Evolutionary conservation across 30 jellyfish, hydroid and myxozoan genomes (phyloP).

Genomic region (Turritopsis dohrnii): DNA sequence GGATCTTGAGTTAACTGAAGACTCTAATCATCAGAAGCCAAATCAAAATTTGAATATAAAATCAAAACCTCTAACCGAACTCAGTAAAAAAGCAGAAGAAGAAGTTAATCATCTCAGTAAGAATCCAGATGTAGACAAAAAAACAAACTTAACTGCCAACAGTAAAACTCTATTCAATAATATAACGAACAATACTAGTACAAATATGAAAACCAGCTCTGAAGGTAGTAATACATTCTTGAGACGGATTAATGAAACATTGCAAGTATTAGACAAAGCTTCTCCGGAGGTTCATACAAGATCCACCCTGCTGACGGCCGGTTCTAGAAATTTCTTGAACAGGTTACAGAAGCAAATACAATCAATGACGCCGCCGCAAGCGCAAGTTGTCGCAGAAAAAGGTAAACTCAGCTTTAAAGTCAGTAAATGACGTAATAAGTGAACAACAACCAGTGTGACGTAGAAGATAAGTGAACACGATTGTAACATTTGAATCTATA

Average conservation of each 20-base stretch:
- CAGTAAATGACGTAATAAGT: too few relatives aligned
- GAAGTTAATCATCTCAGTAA: slow-evolving; percentile 75
- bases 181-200: not conserved
- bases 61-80: slow-evolving; percentile 87
- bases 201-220: not conserved
- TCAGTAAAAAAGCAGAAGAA: slow-evolving; percentile 92
- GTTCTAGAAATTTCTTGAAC: slow-evolving; percentile 23
- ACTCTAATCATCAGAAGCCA: slow-evolving; percentile 26
- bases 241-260: slow-evolving; percentile 63
- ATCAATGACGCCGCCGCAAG: slow-evolving; percentile 30
- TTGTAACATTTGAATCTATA: too few relatives aligned
- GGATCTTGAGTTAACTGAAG: slow-evolving; percentile 42
- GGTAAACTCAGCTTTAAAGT: too few relatives aligned
- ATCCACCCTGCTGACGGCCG: not conserved
- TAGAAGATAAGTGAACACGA: too few relatives aligned
- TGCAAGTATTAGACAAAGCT: slow-evolving; percentile 47
- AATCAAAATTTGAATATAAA: slow-evolving; percentile 18
- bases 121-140: slow-evolving; percentile 32
- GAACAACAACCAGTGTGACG: too few relatives aligned
- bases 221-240: slow-evolving; percentile 40
- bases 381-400: slow-evolving; percentile 20
- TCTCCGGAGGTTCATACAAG: slow-evolving; percentile 41
- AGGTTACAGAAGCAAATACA: slow-evolving; percentile 10
- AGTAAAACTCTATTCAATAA: not conserved
- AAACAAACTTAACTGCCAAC: slow-evolving; percentile 1